Conservation (phyloP, 2,888 invertebrate genomes). For the Drosophila percnosoma region DNA sequence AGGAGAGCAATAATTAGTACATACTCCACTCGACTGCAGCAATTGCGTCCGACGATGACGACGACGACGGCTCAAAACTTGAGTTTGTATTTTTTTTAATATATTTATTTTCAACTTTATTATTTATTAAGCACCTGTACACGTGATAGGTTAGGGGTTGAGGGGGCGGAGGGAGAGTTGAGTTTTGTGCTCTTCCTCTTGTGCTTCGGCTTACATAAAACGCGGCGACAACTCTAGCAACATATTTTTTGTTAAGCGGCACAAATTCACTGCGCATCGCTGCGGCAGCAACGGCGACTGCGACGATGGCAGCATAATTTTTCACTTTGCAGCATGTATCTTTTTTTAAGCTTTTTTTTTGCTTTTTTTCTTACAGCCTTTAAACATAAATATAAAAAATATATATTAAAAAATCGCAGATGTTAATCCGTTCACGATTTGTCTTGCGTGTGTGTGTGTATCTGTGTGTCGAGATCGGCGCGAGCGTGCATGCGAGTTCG, state of each 20-base stretch:
- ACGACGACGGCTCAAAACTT: constrained; percentile 41
- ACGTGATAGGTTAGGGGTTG: constrained; percentile 35
- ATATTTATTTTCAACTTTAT: constrained; percentile 7
- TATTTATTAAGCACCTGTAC: constrained; percentile 52
- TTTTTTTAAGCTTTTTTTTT: constrained; percentile 27
- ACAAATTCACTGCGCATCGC: constrained; percentile 60
- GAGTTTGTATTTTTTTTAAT: constrained; percentile 24
- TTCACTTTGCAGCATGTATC: constrained; percentile 61
- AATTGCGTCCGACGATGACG: constrained; percentile 44
- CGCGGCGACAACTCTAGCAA: constrained; percentile 63
- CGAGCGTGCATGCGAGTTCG: constrained; percentile 30
- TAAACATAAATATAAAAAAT: constrained; percentile 36
- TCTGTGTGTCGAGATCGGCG: constrained; percentile 46
- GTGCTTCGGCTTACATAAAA: constrained; percentile 58
- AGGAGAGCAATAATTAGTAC: constrained; percentile 69
- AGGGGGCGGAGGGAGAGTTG: neutral
- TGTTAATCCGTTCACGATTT: constrained; percentile 38
- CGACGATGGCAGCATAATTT: constrained; percentile 63
- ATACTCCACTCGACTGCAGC: constrained; percentile 62
- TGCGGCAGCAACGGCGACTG: constrained; percentile 49
- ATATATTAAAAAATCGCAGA: constrained; percentile 26
- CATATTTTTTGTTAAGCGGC: constrained; percentile 62
- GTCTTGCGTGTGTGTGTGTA: constrained; percentile 22
- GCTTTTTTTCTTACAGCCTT: constrained; percentile 1
- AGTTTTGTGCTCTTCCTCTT: constrained; percentile 16